These are phyloP conservation scores for Leptinotarsa rubiginosa DNA, from an alignment of 2,888 invertebrate genomes.

Conservation along the genomic window DNA sequence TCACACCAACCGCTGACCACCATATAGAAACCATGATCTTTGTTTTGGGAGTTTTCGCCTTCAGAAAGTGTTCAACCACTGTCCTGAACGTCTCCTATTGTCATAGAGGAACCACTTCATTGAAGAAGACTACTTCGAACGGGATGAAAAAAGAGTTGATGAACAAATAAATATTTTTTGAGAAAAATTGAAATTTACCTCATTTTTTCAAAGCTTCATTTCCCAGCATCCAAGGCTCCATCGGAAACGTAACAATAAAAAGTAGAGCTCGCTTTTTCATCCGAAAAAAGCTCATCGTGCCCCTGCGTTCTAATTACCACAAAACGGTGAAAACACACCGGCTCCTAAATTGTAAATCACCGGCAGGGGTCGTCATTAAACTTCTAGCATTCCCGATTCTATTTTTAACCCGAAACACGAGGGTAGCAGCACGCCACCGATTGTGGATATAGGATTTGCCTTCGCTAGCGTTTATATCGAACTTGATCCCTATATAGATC, in stretches of 20 bases:
- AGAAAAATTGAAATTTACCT: too few relatives aligned
- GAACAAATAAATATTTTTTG: too few relatives aligned
- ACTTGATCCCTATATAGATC: not conserved
- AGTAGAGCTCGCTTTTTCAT: not conserved
- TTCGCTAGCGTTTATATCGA: not conserved
- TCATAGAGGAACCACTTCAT: too few relatives aligned
- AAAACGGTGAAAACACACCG: not conserved
- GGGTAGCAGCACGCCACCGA: not conserved
- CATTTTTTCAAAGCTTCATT: not conserved
- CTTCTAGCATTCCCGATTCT: not conserved
- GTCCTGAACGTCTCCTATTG: too few relatives aligned
- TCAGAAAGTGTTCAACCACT: too few relatives aligned
- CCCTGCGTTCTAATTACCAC: not conserved
- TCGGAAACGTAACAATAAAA: not conserved
- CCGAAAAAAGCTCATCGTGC: not conserved
- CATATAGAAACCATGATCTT: too few relatives aligned
- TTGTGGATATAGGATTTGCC: not conserved
- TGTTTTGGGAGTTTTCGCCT: too few relatives aligned
- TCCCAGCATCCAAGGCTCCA: not conserved
- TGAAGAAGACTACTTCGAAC: too few relatives aligned
- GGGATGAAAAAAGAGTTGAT: too few relatives aligned
- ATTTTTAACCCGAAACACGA: not conserved
- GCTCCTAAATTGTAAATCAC: not conserved
- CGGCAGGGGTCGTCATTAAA: not conserved
- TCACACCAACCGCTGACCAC: too few relatives aligned